A percentile compares a stretch with the other conserved stretches of the same genome.
Evolutionary conservation across 2,888 invertebrate species (phyloP).

Genomic region (Elysia crispata): DNA sequence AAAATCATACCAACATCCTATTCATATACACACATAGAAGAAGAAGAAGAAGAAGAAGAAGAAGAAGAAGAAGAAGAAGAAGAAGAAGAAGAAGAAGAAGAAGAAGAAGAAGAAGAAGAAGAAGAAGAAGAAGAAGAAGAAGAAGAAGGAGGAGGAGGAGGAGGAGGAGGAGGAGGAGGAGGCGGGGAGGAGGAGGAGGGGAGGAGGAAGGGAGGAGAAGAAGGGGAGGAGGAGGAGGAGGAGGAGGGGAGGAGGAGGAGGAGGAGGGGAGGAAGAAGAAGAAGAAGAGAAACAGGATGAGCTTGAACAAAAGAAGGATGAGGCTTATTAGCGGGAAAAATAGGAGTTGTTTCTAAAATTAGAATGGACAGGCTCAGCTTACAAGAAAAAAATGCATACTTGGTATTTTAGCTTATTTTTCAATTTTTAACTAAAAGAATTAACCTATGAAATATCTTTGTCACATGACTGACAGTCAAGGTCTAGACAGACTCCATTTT

Average conservation of each 20-base stretch:
- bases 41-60: conserved; percentile 9
- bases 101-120: conserved; percentile 9
- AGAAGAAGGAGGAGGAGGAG: not conserved
- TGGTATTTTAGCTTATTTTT: too few species aligned
- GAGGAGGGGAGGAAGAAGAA: not conserved
- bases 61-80: conserved; percentile 9
- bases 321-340: too few species aligned
- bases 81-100: conserved; percentile 9
- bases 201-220: not conserved
- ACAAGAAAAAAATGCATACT: too few species aligned
- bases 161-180: not conserved
- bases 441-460: too few species aligned
- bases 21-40: too few species aligned
- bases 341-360: too few species aligned
- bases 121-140: conserved; percentile 1
- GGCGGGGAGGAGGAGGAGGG: conserved; percentile 1
- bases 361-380: too few species aligned
- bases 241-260: not conserved
- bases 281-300: not conserved
- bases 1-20: too few species aligned
- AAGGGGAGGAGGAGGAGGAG: not conserved
- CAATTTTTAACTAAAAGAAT: too few species aligned
- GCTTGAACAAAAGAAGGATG: not conserved
- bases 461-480: too few species aligned
- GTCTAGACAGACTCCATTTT: too few species aligned